Evolutionary conservation across 2,888 invertebrate genomes (phyloP).

Genomic region (Orthosia gothica): DNA sequence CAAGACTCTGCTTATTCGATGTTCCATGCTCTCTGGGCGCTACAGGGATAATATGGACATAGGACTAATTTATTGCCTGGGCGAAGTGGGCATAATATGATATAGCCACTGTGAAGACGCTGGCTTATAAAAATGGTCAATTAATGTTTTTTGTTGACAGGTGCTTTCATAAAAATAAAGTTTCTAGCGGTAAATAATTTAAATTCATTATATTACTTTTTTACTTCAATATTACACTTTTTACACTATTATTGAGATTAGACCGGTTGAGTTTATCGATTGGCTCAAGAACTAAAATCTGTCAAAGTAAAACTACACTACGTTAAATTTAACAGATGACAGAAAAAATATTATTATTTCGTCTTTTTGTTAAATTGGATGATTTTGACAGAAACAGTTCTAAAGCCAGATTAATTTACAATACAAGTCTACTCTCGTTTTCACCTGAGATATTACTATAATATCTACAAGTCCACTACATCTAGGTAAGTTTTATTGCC

Average conservation of each 20-base stretch:
- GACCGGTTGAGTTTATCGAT: slow-evolving; percentile 3
- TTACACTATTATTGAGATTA: slow-evolving; percentile 46
- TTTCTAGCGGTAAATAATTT: slow-evolving; percentile 61
- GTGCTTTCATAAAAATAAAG: slow-evolving; percentile 17
- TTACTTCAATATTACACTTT: slow-evolving; percentile 29
- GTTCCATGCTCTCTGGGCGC: not conserved
- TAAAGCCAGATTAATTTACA: slow-evolving; percentile 25
- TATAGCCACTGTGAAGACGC: not conserved
- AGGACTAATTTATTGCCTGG: not conserved
- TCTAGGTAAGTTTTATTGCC: slow-evolving; percentile 58
- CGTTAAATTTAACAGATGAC: not conserved
- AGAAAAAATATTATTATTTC: not conserved
- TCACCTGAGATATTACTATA: slow-evolving; percentile 51
- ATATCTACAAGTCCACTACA: slow-evolving; percentile 55
- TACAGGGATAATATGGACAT: not conserved
- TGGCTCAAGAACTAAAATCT: slow-evolving; percentile 16
- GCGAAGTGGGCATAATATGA: not conserved
- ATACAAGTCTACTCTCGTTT: slow-evolving; percentile 34
- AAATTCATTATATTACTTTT: slow-evolving; percentile 46
- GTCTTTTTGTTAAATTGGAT: not conserved
- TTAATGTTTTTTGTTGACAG: not conserved
- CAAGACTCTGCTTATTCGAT: no score
- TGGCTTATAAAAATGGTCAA: not conserved
- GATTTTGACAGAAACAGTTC: slow-evolving; percentile 27
- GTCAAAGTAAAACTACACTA: slow-evolving; percentile 26